A percentile compares a stretch with the other conserved stretches of the same genome.
Conservation (phyloP, 1,140 invertebrate genomes). For the Neodiprion fabricii region DNA sequence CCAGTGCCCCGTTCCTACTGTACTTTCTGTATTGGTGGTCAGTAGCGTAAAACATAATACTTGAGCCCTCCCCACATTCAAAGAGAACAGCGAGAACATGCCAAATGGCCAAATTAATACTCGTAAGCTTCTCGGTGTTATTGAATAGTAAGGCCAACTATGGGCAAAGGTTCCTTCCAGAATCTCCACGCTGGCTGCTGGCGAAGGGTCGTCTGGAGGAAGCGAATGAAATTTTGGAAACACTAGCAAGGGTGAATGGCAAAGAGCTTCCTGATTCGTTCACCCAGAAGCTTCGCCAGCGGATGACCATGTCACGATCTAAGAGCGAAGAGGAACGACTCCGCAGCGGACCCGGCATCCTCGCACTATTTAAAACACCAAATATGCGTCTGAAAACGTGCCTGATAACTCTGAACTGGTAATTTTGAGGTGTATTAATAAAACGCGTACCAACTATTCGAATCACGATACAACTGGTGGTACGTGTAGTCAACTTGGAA, state of each 20-base stretch:
- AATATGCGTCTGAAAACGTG: constrained; percentile 81
- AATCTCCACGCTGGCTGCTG: constrained; percentile 85
- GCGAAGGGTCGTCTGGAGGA: constrained; percentile 81
- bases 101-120: too few relatives aligned
- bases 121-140: neutral
- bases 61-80: neutral
- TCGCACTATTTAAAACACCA: constrained; percentile 79
- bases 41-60: constrained; percentile 27
- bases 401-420: constrained; percentile 69
- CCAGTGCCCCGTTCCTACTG: constrained; percentile 82
- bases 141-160: neutral
- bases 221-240: constrained; percentile 78
- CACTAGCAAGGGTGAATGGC: constrained; percentile 77
- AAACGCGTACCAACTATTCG: neutral
- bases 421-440: constrained; percentile 25
- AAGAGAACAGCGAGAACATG: too few relatives aligned
- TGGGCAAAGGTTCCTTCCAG: constrained; percentile 72
- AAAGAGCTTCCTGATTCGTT: constrained; percentile 77
- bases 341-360: constrained; percentile 69
- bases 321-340: constrained; percentile 69
- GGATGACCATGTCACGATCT: constrained; percentile 71
- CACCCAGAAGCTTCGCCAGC: constrained; percentile 73
- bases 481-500: neutral
- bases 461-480: neutral
- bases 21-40: constrained; percentile 86